These are phyloP conservation scores for Leptogaster cylindrica DNA, from an alignment of 2,888 invertebrate genomes.

Conservation along the genomic window DNA sequence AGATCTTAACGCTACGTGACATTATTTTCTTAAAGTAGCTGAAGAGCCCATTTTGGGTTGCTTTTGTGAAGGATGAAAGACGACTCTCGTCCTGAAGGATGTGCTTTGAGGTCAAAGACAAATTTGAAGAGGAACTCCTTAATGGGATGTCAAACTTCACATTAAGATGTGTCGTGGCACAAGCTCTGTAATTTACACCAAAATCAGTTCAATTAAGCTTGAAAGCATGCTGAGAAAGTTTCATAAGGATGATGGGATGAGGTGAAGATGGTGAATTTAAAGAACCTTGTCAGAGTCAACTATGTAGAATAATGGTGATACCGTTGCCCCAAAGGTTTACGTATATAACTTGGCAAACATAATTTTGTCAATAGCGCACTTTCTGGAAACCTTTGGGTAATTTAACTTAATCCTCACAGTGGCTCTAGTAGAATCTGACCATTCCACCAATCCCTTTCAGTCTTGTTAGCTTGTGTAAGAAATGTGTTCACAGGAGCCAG, in stretches of 20 bases:
- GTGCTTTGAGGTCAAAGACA: conserved; percentile 28
- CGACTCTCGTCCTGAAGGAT: conserved; percentile 5
- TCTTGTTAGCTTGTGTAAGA: too few species aligned
- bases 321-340: too few species aligned
- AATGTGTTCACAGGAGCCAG: too few species aligned
- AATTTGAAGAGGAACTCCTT: conserved; percentile 26
- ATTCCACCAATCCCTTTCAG: too few species aligned
- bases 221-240: not conserved
- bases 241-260: not conserved
- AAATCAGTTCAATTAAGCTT: conserved; percentile 6
- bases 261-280: not conserved
- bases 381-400: too few species aligned
- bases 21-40: conserved; percentile 6
- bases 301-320: too few species aligned
- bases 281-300: too few species aligned
- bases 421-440: too few species aligned
- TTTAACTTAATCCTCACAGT: too few species aligned
- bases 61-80: conserved; percentile 11
- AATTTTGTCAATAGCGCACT: too few species aligned
- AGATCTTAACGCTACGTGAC: conserved; percentile 18
- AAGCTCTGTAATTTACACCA: conserved; percentile 17
- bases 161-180: not conserved
- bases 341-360: too few species aligned
- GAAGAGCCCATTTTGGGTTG: conserved; percentile 8
- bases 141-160: conserved; percentile 18